A percentile compares a stretch with the other conserved stretches of the same genome.
phyloP scores from a whole-genome alignment of 1,140 invertebrate genomes.

The Drosophila pectinifera region DNA sequence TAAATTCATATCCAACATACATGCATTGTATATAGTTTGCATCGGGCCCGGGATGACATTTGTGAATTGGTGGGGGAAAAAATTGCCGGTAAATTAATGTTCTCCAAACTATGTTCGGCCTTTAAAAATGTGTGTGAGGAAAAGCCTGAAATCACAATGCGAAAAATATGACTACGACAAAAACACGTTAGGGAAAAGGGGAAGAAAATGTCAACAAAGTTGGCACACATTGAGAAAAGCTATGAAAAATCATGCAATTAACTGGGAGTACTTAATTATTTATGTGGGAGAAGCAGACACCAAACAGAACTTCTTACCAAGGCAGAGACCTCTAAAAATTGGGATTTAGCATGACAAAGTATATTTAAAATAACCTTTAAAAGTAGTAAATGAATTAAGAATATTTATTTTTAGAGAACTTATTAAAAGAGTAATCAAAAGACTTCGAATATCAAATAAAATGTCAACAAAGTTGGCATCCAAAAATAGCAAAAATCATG shows the following conservation, averaged over 20 bases:
- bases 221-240: background rate
- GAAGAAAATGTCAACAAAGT: conserved; percentile 6
- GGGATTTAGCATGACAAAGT: no score
- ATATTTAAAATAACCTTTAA: no score
- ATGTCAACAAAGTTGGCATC: conserved; percentile 4
- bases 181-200: background rate
- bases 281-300: no score
- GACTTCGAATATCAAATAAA: no score
- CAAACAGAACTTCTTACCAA: background rate
- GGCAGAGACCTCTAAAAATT: background rate
- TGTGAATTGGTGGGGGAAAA: conserved; percentile 42
- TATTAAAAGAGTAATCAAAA: no score
- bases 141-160: conserved; percentile 24
- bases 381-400: no score
- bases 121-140: background rate
- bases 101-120: background rate
- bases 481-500: background rate
- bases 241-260: background rate
- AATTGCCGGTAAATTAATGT: conserved; percentile 23
- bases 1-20: conserved; percentile 58
- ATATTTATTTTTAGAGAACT: no score
- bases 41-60: conserved; percentile 21
- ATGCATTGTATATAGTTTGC: conserved; percentile 2
- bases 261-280: background rate
- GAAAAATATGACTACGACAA: conserved; percentile 11